Percentiles rank a stretch among this genome's conserved stretches.
phyloP scores from a whole-genome alignment of 2,113 vertebrate species.

The Ovis canadensis region DNA sequence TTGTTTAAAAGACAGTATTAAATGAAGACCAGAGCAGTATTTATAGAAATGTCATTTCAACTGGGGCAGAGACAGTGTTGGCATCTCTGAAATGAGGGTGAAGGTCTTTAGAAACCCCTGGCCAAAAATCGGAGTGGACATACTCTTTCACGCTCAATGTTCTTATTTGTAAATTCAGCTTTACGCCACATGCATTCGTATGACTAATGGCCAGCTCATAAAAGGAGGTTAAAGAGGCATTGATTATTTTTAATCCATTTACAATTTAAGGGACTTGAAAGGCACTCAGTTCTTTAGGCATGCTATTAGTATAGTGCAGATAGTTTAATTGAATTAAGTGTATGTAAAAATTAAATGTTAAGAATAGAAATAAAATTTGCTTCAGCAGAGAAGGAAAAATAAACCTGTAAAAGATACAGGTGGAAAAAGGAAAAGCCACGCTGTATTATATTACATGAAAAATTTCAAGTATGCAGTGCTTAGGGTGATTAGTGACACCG shows the following conservation, averaged over 20 bases:
- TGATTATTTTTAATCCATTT: neutral
- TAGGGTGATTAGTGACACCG: neutral
- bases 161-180: neutral
- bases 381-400: neutral
- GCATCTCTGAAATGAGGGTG: constrained; percentile 22
- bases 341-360: neutral
- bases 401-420: neutral
- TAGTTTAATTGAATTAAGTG: neutral
- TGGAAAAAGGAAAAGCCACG: neutral
- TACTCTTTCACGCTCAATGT: neutral
- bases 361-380: neutral
- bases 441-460: neutral
- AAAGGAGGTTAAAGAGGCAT: neutral
- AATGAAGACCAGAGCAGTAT: neutral
- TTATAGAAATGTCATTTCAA: neutral
- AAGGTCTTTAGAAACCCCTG: constrained; percentile 2
- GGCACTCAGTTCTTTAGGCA: neutral
- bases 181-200: neutral
- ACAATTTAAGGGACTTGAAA: neutral
- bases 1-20: neutral
- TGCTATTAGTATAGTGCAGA: neutral
- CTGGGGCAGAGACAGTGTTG: neutral
- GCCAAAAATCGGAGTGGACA: constrained; percentile 20
- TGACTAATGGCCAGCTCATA: neutral
- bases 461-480: rapidly evolving